Base-by-base conservation (phyloP, 2,888 invertebrate genomes). In the Cyaniris semiargus region DNA sequence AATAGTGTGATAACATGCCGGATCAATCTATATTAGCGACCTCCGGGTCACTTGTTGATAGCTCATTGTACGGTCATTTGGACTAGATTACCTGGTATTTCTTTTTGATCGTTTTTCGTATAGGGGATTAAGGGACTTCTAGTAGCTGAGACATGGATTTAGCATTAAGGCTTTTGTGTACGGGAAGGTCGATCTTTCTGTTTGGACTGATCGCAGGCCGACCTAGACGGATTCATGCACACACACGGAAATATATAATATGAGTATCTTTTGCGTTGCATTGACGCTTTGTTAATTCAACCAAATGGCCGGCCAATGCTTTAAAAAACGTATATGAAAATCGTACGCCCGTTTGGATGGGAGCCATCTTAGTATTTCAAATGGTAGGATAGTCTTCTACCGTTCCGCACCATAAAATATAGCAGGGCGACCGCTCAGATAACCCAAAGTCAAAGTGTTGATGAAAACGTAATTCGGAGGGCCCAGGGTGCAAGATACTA, bases 21-120 rank as follows among this genome's bases (percentile, higher is more conserved):
- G 86, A 86, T 86, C 86, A 85, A 85, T 86, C 85, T 84, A 83
- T 81, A 85, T 85, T 84, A 85, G 83, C 81, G 83, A 80, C 80
- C 82, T 80, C 77, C 76, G 77, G 77, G 71, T 77, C 56, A 81
- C 81, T 81, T 81, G 81, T 80, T 81, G 80, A 78, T 79, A 76
- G 53, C 53, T 44, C 44, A 44, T 72, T 72, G 72, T 44, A 27
- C 13, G 66, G 66, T 66, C 66, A 66, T 66, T 66, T 66, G 6
- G 27, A 66, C 66, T 66, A 18, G 27, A 66, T 66, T 31, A 31
- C 66, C 66, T 66, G 27, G 8, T 2, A 60, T 66, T 66, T 27
- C 15, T 31, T 66, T 66, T 27, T 66, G 66, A 5, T 66, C 15
- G 66, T 15, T 66, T 27, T 23, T 23, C 2, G n/a, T 27, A 23